Evolutionary conservation across 2,888 invertebrate species (phyloP).

Genomic region (Clunio marinus): DNA sequence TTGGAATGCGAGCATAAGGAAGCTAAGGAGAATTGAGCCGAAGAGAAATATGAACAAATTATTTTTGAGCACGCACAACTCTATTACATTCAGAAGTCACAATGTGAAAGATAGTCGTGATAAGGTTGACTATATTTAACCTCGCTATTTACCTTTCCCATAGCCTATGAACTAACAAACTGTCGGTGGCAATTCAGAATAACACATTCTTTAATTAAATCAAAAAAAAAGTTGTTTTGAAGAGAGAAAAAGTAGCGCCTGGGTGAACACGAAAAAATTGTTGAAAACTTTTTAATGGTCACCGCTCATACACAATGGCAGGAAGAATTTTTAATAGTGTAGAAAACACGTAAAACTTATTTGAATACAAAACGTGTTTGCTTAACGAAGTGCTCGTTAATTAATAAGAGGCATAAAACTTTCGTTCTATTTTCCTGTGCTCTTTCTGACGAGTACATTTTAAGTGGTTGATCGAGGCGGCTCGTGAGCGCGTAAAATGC

Average conservation of each 20-base stretch:
- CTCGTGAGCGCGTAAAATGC: no score
- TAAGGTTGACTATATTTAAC: background rate
- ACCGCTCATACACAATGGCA: conserved; percentile 9
- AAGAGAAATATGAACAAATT: background rate
- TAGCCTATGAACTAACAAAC: background rate
- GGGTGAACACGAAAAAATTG: conserved; percentile 8
- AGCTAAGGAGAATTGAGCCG: background rate
- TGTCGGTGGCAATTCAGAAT: conserved; percentile 27
- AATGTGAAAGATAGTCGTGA: background rate
- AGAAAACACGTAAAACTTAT: no score
- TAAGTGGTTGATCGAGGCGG: no score
- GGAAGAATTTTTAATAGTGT: background rate
- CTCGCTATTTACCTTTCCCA: background rate
- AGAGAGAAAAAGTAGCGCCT: background rate
- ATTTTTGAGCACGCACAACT: conserved; percentile 32
- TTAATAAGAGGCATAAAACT: conserved; percentile 30
- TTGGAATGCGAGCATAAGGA: conserved; percentile 19
- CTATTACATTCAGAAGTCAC: background rate
- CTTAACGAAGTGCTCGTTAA: conserved; percentile 35
- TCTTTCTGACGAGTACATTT: background rate
- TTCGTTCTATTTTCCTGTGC: background rate
- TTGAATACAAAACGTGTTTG: conserved; percentile 35
- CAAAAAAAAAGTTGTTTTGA: background rate
- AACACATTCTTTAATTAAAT: conserved; percentile 38
- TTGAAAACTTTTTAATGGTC: conserved; percentile 32